A percentile compares a stretch with the other conserved stretches of the same genome.
phyloP scores from a whole-genome alignment of 2,113 vertebrate genomes.

The Notothenia rossii region DNA sequence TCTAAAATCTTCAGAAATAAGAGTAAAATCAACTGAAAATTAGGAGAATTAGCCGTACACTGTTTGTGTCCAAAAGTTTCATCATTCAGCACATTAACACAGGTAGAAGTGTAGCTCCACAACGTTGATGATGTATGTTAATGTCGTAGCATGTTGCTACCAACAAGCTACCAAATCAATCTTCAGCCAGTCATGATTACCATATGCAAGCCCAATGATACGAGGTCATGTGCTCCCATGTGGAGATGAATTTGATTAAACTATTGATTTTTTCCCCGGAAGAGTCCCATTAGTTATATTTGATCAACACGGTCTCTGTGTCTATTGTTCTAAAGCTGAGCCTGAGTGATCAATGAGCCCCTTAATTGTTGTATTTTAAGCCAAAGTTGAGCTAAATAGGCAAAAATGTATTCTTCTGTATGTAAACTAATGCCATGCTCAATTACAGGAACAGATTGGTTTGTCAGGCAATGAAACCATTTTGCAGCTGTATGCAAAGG shows the following conservation, averaged over 20 bases:
- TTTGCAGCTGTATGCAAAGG: slow-evolving; percentile 21
- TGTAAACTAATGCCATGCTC: slow-evolving; percentile 29
- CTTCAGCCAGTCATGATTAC: slow-evolving; percentile 21
- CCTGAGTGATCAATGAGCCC: neutral
- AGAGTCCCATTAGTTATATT: slow-evolving; percentile 34
- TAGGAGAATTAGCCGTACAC: too few relatives aligned
- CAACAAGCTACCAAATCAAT: slow-evolving; percentile 42
- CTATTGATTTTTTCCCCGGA: slow-evolving; percentile 60
- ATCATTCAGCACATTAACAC: neutral
- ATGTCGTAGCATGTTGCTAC: neutral
- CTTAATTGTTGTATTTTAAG: slow-evolving; percentile 12
- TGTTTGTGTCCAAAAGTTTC: neutral
- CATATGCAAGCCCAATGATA: slow-evolving; percentile 15
- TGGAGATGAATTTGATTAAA: slow-evolving; percentile 58
- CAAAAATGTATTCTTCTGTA: slow-evolving; percentile 33
- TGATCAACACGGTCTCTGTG: slow-evolving; percentile 23
- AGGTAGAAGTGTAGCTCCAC: neutral
- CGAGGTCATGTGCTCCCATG: slow-evolving; percentile 26
- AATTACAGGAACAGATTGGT: slow-evolving; percentile 50
- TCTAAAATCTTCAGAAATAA: too few relatives aligned
- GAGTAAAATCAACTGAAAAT: too few relatives aligned
- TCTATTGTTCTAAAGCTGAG: slow-evolving; percentile 31
- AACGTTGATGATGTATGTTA: too few relatives aligned
- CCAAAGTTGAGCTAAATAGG: slow-evolving; percentile 31
- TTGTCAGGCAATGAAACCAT: slow-evolving; percentile 13